A percentile compares a stretch with the other conserved stretches of the same genome.
Conservation (phyloP, 1,140 invertebrate species). For the Euwallacea fornicatus region DNA sequence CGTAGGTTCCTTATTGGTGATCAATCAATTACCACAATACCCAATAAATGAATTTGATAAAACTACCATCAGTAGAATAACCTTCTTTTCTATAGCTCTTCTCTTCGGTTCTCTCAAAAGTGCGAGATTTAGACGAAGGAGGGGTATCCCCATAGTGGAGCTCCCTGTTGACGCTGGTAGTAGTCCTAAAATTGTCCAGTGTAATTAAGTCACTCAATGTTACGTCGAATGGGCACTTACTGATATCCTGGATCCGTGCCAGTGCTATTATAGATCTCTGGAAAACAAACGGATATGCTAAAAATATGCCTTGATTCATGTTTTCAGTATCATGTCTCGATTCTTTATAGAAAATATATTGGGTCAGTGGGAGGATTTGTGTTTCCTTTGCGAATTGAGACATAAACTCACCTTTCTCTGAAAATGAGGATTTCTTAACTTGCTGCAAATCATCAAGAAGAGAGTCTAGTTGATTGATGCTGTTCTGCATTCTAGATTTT, state of each 20-base stretch:
- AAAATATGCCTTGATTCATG: conserved; percentile 25
- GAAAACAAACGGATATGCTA: conserved; percentile 41
- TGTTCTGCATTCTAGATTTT: conserved; percentile 53
- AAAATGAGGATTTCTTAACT: conserved; percentile 48
- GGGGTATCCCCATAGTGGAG: conserved; percentile 48
- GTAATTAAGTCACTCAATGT: too few species aligned
- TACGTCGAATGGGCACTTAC: conserved; percentile 44
- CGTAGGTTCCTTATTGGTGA: conserved; percentile 42
- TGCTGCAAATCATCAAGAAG: conserved; percentile 59
- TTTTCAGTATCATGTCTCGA: not conserved
- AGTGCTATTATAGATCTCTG: conserved; percentile 47
- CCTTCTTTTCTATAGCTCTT: conserved; percentile 43
- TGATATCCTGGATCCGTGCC: conserved; percentile 49
- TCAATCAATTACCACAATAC: not conserved
- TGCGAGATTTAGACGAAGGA: conserved; percentile 37
- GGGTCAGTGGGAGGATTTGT: not conserved
- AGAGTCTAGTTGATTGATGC: conserved; percentile 59
- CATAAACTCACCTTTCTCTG: conserved; percentile 40
- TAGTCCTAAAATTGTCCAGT: not conserved
- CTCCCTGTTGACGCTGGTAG: conserved; percentile 40
- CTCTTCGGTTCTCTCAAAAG: conserved; percentile 45
- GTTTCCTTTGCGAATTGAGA: not conserved
- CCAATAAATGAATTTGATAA: conserved; percentile 11
- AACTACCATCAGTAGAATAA: conserved; percentile 47
- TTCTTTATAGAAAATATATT: not conserved